Evolutionary conservation across 2,888 invertebrate genomes (phyloP), one percentile per base, ranked within the genome.

Genomic region (Lypha dubia): DNA sequence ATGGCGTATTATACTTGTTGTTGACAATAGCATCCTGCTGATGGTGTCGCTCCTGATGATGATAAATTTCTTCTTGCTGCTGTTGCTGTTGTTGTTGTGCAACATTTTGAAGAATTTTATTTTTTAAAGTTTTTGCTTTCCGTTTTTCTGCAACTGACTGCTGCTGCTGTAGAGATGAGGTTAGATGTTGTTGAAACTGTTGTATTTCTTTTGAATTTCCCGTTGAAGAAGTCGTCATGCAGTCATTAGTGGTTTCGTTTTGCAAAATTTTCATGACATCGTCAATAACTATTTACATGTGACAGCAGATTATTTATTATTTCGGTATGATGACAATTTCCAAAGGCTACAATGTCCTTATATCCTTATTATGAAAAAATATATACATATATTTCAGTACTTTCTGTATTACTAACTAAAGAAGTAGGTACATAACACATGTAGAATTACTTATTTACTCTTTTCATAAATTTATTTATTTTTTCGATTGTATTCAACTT

Each of bases 1-100:
- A 93, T 91, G 92, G 93, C 94, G 95, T 94, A 65, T 38, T 95
- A 94, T 94, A 93, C 94, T 94, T 94, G 83, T 87, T 88, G 86
- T 87, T 73, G 86, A 84, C 87, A 88, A 20, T 76, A 38, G 38
- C 65, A 65, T 73, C 56, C 49, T 73, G 83, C 32, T 81, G 79
- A 68, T 79, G 76, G 76, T 79, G 44, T 49, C 28, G 53, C 56
- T 70, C 46, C n/a, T 49, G 58, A 58, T 77, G 77, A 65, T 51
- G 81, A 79, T 71, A 88, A 87, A 83, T 80, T 83, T 87, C 79
- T 74, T 83, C 84, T 79, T 86, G 81, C 75, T 79, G 73, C 49
- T 73, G 84, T 77, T 79, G 73, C 49, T 73, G 84, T 28, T 83
- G 79, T 75, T 80, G 84, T 73, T 85, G 62, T 28, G 85, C 85